These are phyloP conservation scores for Hydrotaea cyrtoneurina DNA, from an alignment of 2,888 invertebrate species.

Conservation along the genomic window DNA sequence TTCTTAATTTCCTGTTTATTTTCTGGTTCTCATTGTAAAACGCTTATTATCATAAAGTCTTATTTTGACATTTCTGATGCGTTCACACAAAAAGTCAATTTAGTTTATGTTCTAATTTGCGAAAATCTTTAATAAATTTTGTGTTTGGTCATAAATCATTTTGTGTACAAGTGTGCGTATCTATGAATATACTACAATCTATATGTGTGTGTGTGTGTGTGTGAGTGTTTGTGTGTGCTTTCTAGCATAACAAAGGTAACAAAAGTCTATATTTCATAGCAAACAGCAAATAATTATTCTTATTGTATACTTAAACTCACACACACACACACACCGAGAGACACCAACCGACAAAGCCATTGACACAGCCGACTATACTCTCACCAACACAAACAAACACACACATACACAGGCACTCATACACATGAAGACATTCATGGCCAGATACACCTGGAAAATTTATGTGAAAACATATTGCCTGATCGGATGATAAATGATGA, in stretches of 20 bases:
- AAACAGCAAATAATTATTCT: conserved; percentile 58
- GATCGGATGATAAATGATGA: conserved; percentile 66
- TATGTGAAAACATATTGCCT: conserved; percentile 63
- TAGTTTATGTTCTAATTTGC: conserved; percentile 25
- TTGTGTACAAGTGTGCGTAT: not conserved
- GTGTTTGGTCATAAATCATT: conserved; percentile 61
- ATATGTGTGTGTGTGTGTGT: not conserved
- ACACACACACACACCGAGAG: not conserved
- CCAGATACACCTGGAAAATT: conserved; percentile 50
- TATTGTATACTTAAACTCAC: conserved; percentile 33
- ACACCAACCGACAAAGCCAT: conserved; percentile 12
- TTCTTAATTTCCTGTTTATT: not conserved
- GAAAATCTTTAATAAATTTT: conserved; percentile 25
- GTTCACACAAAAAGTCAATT: conserved; percentile 5
- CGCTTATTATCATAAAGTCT: conserved; percentile 11
- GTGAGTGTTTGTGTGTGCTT: conserved; percentile 2
- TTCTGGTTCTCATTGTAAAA: not conserved
- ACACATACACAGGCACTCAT: not conserved
- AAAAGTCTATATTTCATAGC: conserved; percentile 34
- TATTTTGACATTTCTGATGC: conserved; percentile 20
- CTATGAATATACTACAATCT: not conserved
- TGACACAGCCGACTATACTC: not conserved
- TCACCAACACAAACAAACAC: not conserved
- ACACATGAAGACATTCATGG: not conserved
- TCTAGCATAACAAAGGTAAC: conserved; percentile 47